Conservation (phyloP, 2,113 vertebrate species). For the Rutilus rutilus region DNA sequence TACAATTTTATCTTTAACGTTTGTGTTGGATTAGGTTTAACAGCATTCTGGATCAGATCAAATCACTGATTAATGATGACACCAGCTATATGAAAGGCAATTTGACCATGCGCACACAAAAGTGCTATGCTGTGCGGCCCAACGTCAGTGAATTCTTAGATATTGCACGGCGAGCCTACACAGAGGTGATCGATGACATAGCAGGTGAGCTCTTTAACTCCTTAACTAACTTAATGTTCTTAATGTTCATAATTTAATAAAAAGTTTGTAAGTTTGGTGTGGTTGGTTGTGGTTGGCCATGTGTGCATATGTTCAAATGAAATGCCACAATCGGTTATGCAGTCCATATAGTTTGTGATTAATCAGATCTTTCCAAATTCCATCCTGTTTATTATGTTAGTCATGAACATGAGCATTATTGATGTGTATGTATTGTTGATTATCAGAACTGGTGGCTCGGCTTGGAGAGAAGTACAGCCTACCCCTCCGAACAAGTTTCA, state of each 20-base stretch:
- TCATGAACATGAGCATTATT: not conserved
- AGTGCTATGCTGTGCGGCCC: slow-evolving; percentile 94
- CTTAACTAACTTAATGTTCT: not conserved
- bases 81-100: slow-evolving; percentile 88
- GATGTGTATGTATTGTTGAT: not conserved
- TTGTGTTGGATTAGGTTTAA: slow-evolving; percentile 80
- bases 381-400: not conserved
- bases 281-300: not conserved
- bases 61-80: slow-evolving; percentile 90
- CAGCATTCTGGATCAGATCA: slow-evolving; percentile 90
- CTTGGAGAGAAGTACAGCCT: slow-evolving; percentile 86
- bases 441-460: slow-evolving; percentile 86
- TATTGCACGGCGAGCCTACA: slow-evolving; percentile 91
- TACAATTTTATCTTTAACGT: not conserved
- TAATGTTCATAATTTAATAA: slow-evolving; percentile 1
- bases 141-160: slow-evolving; percentile 95
- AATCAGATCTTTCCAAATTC: slow-evolving; percentile 4
- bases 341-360: not conserved
- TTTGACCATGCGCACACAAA: slow-evolving; percentile 94
- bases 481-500: slow-evolving; percentile 94
- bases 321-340: not conserved
- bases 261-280: not conserved
- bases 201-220: slow-evolving; percentile 78
- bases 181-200: slow-evolving; percentile 96
- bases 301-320: not conserved